Conservation (phyloP, 2,797 vertebrate species). For the Loris lydekkerianus region DNA sequence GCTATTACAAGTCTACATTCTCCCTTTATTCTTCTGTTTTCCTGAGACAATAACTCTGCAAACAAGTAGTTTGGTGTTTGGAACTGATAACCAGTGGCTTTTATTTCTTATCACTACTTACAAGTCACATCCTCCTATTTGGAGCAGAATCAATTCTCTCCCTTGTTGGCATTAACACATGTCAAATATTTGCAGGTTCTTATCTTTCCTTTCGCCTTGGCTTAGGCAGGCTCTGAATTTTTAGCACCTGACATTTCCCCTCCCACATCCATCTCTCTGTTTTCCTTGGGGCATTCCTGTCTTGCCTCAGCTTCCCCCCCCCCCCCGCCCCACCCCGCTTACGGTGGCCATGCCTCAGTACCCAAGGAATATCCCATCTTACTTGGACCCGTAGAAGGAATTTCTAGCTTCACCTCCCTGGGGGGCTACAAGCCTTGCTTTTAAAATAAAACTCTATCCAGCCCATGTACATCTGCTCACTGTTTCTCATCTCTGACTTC, state of each 20-base stretch:
- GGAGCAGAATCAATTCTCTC: slow-evolving; percentile 68
- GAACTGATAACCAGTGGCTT: slow-evolving; percentile 78
- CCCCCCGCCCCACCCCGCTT: background rate
- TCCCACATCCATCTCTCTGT: background rate
- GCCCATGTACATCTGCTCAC: background rate
- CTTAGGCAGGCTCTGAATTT: slow-evolving; percentile 64
- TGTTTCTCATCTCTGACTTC: background rate
- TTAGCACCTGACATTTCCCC: slow-evolving; percentile 50
- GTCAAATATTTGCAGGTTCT: slow-evolving; percentile 78
- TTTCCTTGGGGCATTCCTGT: slow-evolving; percentile 35
- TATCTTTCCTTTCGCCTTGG: slow-evolving; percentile 73
- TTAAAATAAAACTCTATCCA: background rate
- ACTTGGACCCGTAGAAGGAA: background rate
- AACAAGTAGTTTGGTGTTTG: slow-evolving; percentile 73
- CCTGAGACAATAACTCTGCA: slow-evolving; percentile 63
- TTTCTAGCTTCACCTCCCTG: background rate
- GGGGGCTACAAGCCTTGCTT: background rate
- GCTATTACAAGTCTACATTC: background rate
- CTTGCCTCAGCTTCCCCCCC: background rate
- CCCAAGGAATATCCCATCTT: background rate
- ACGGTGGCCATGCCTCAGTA: background rate
- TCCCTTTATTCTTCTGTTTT: slow-evolving; percentile 48
- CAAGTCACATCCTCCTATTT: slow-evolving; percentile 57
- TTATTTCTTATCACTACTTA: slow-evolving; percentile 78
- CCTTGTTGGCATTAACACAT: slow-evolving; percentile 57